Base-by-base conservation (phyloP, 2,797 vertebrate species). In the Propithecus perrieri region DNA sequence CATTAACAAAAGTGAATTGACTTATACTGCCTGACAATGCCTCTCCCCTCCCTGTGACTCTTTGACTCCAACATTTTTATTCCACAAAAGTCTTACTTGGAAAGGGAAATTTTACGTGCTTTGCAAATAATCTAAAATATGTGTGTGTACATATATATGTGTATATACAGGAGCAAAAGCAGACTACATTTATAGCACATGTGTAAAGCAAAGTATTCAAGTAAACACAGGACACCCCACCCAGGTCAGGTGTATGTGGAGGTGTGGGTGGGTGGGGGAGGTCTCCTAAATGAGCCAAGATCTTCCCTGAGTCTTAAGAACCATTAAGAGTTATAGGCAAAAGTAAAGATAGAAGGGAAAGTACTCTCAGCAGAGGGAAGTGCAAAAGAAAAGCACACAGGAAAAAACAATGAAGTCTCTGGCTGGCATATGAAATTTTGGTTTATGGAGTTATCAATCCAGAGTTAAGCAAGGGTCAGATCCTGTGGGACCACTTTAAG, bases 121-220 rank as follows among this genome's bases (percentile, higher is more conserved):
- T 79, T 80, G n/a, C 38, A 93, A 89, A 91, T 93, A 67, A 78
- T 86, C 63, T 80, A 75, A 88, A 67, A 74, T 48, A 14, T 55
- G 17, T 46, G 8, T 48, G 38, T 79, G 4, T 67, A 28, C 15
- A 30, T 48, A 28, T 43, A 26, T 20, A 7, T 30, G 15, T 57
- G 24, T 67, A 0, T 35, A 48, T 2, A 43, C 14, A 95, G 38
- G 28, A 83, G 14, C 46, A 75, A 80, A 89, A 85, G 26, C 48
- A 92, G 38, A 57, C 13, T 91, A 13, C 20, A 89, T 38, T 33
- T 78, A n/a, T n/a, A 69, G 61, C 22, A 79, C 63, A 80, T 28
- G 35, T 8, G 7, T 90, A 79, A 85, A 72, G 67, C n/a, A 18
- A 48, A 84, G 63, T n/a, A 55, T 30, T 53, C 33, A 89, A 63